Base-by-base conservation (phyloP, 2,888 invertebrate species). In the Maniola hyperantus region DNA sequence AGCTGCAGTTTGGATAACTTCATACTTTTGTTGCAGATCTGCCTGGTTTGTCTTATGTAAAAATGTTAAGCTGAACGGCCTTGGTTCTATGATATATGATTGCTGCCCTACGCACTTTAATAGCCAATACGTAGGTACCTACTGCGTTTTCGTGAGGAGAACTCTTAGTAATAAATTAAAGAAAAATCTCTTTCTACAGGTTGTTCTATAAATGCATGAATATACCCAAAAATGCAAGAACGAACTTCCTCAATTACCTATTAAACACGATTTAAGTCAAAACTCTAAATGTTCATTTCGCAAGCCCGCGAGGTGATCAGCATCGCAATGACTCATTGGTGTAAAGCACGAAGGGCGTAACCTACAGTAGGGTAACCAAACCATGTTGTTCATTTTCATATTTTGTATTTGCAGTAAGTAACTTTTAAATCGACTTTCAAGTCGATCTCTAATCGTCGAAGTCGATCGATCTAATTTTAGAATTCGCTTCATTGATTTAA, bases 241-340 rank as follows among this genome's bases (percentile, higher is more conserved):
- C n/a, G 77, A 77, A 82, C 81, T 84, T 85, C 83, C 82, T 80
- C 75, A 75, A 79, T 82, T 39, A 80, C 80, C n/a, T n/a, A n/a
- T n/a, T 83, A 13, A 48, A 48, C 48, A 48, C 48, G 18, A 81
- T 80, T 79, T 71, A 75, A 78, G 77, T 80, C 80, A 76, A 81
- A 77, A n/a, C n/a, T n/a, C n/a, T n/a, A n/a, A n/a, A 73, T 73
- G 76, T 78, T 67, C 77, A 77, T 88, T 84, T 84, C 82, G 83
- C 76, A 87, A 87, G 79, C 75, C 80, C 74, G 76, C 72, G 72
- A 83, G 81, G 81, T 79, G 83, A 85, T 84, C 81, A 68, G 75
- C 70, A 72, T 70, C 69, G 65, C 67, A 68, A 75, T 85, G 84
- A 84, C 75, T 85, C 84, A 86, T 71, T 68, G 76, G 67, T 69